Evolutionary conservation across 2,888 invertebrate species (phyloP), one percentile per base, ranked within the genome.

Genomic region (Lysandra coridon): DNA sequence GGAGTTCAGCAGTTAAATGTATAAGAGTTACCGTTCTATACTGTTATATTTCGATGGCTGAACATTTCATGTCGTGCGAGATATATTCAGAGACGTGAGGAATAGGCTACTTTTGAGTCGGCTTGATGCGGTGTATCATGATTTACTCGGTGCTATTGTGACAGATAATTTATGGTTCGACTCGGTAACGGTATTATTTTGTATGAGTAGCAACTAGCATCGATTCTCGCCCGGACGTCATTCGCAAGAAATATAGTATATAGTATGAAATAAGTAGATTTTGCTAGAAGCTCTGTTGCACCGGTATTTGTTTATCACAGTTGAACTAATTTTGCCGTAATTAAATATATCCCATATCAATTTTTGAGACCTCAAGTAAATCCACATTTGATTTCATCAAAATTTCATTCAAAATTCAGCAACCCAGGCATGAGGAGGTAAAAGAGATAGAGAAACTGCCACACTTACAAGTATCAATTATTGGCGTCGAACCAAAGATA

Each of bases 151-250:
- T 53, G 53, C 57, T 76, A 30, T 53, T 76, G 76, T 76, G 76
- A 76, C 76, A 76, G 53, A 76, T 30, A 44, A 76, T 76, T 76
- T 49, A 76, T 76, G 30, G 76, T 76, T 30, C 76, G 33, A 57
- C 49, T 57, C 53, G n/a, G 57, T 57, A 76, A 57, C 76, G 76
- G 76, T 30, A 76, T 14, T 14, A 53, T 57, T 76, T 76, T 76
- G 76, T 76, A 57, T 76, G 17, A 33, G 64, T 37, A 33, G 33
- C 33, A 33, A 33, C 69, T 69, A 37, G 33, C 33, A 33, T 69
- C 33, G 69, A 69, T 69, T 33, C 69, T 64, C 30, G 64, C 30
- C 3, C 23, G 30, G 4, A 64, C 23, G 7, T 23, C 10, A 23
- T 23, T 23, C 30, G 23, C 62, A 23, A 64, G 30, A 23, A 64